phyloP scores from a whole-genome alignment of 2,888 invertebrate genomes.

The Diarsia brunnea region DNA sequence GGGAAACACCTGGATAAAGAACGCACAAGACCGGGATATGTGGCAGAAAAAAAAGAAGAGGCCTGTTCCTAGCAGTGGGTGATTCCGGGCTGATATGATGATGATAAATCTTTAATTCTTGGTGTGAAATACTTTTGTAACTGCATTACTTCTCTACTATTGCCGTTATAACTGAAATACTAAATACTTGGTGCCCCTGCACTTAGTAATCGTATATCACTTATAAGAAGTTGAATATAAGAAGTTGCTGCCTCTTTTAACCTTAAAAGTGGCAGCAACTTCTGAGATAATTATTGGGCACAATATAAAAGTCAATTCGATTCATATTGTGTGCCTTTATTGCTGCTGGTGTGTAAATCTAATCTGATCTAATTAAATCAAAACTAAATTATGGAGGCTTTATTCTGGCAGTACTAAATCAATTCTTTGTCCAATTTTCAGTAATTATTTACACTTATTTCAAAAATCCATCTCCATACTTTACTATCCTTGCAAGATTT shows the following conservation, averaged over 20 bases:
- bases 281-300: background rate
- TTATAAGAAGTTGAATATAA: too few species aligned
- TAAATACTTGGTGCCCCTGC: too few species aligned
- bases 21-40: too few species aligned
- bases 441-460: background rate
- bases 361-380: too few species aligned
- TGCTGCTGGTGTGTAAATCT: background rate
- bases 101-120: background rate
- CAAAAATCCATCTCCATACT: constrained; percentile 67
- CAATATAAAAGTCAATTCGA: background rate
- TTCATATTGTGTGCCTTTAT: background rate
- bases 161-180: background rate
- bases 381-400: background rate
- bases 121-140: background rate
- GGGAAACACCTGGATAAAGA: too few species aligned
- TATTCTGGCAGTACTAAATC: background rate
- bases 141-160: background rate
- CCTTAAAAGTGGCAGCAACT: background rate
- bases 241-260: too few species aligned
- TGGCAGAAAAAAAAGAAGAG: too few species aligned
- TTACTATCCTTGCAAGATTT: constrained; percentile 73
- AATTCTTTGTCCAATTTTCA: background rate
- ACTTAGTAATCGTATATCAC: too few species aligned
- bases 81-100: too few species aligned
- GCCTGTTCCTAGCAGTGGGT: too few species aligned